Conservation (phyloP, 2,113 vertebrate species). For the Cavia aperea region DNA sequence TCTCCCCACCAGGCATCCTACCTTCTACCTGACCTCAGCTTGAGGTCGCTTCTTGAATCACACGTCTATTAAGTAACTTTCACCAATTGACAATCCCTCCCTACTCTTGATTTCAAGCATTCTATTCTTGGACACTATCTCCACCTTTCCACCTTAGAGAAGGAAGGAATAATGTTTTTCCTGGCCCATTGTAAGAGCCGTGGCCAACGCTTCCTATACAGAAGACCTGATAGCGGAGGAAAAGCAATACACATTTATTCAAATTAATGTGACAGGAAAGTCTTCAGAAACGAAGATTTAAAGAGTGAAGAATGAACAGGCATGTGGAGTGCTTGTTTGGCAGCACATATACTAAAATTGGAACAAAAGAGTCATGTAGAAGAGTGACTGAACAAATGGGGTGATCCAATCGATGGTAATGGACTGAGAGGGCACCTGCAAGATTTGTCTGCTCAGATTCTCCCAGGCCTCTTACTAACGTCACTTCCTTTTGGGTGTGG, state of each 20-base stretch:
- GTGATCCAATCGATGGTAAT: accelerated
- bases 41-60: not conserved
- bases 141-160: not conserved
- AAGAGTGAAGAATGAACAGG: not conserved
- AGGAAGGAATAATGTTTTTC: not conserved
- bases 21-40: too few species aligned
- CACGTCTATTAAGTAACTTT: not conserved
- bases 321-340: too few species aligned
- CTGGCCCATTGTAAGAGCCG: not conserved
- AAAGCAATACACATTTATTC: not conserved
- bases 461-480: not conserved
- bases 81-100: not conserved
- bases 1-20: not conserved
- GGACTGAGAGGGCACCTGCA: not conserved
- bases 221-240: not conserved
- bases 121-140: not conserved
- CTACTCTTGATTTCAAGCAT: not conserved
- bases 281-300: not conserved
- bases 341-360: too few species aligned
- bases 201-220: not conserved
- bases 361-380: not conserved
- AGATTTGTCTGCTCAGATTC: not conserved
- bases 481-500: not conserved
- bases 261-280: not conserved
- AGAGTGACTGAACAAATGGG: not conserved